These are phyloP conservation scores for Perdita meconis DNA, from an alignment of 2,888 invertebrate species.

Conservation along the genomic window DNA sequence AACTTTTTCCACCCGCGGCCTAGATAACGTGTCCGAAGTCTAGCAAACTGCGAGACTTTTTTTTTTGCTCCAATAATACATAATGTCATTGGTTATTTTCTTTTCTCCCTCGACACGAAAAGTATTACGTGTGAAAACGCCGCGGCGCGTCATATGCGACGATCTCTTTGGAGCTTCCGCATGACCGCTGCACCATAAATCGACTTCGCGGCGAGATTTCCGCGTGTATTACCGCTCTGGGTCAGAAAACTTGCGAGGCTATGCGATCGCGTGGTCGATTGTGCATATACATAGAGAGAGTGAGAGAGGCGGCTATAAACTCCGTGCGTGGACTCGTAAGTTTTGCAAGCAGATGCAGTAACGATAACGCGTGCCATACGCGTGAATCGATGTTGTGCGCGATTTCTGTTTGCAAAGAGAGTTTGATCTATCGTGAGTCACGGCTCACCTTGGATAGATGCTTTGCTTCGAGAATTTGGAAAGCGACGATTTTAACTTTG, in stretches of 20 bases:
- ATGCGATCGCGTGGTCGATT: neutral
- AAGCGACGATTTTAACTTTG: too few relatives aligned
- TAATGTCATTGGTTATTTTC: slow-evolving; percentile 7
- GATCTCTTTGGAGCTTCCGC: slow-evolving; percentile 40
- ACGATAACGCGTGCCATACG: neutral
- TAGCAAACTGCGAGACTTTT: neutral
- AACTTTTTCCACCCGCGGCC: neutral
- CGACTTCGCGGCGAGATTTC: slow-evolving; percentile 26
- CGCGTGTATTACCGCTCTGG: slow-evolving; percentile 17
- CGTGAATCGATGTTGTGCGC: slow-evolving; percentile 3
- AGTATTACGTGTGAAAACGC: slow-evolving; percentile 59
- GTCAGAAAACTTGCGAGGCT: slow-evolving; percentile 20
- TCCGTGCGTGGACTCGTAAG: too few relatives aligned
- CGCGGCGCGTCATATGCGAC: slow-evolving; percentile 44
- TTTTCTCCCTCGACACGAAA: slow-evolving; percentile 1
- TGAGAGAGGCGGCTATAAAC: too few relatives aligned
- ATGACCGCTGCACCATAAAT: slow-evolving; percentile 36
- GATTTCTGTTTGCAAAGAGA: neutral
- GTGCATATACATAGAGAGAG: slow-evolving; percentile 7
- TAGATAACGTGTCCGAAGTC: slow-evolving; percentile 12
- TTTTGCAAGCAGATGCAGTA: too few relatives aligned
- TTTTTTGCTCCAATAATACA: neutral
- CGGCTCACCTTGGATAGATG: too few relatives aligned
- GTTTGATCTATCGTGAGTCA: neutral
- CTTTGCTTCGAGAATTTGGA: too few relatives aligned